A percentile compares a stretch with the other conserved stretches of the same genome.
Evolutionary conservation across 2,888 invertebrate species (phyloP).

Genomic region (Meta bourneti): DNA sequence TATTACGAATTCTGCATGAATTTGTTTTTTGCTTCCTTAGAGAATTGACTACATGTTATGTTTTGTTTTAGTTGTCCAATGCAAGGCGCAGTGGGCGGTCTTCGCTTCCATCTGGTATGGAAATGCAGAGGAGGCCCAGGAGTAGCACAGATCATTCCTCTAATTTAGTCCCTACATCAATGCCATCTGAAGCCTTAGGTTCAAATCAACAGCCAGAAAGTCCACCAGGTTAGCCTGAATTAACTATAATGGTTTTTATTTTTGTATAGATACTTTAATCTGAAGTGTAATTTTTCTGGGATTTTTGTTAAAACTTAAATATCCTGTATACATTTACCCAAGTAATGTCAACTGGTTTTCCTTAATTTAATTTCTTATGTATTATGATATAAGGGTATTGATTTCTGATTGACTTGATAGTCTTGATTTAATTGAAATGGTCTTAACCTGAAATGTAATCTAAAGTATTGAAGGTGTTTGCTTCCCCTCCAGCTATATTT

Average conservation of each 20-base stretch:
- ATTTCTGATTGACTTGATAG: too few relatives aligned
- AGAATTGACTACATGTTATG: background rate
- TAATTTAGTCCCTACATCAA: conserved; percentile 62
- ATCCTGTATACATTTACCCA: background rate
- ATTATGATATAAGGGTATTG: too few relatives aligned
- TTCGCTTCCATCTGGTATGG: conserved; percentile 42
- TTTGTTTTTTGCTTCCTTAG: background rate
- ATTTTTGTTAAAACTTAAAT: background rate
- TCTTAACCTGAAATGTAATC: too few relatives aligned
- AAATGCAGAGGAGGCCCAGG: conserved; percentile 62
- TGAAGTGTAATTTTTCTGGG: background rate
- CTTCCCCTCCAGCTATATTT: too few relatives aligned
- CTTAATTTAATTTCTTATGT: too few relatives aligned
- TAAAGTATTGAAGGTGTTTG: too few relatives aligned
- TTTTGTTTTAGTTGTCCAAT: conserved; percentile 37
- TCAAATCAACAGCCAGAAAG: conserved; percentile 68
- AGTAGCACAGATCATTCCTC: conserved; percentile 73
- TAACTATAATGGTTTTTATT: background rate
- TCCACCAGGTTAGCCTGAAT: conserved; percentile 49
- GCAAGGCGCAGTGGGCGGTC: conserved; percentile 28
- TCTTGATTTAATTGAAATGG: too few relatives aligned
- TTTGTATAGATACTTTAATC: background rate
- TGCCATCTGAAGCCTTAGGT: conserved; percentile 58
- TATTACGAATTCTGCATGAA: too few relatives aligned
- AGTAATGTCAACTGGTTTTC: too few relatives aligned